Base-by-base conservation (phyloP, 2,113 vertebrate species). In the Plectropomus leopardus region DNA sequence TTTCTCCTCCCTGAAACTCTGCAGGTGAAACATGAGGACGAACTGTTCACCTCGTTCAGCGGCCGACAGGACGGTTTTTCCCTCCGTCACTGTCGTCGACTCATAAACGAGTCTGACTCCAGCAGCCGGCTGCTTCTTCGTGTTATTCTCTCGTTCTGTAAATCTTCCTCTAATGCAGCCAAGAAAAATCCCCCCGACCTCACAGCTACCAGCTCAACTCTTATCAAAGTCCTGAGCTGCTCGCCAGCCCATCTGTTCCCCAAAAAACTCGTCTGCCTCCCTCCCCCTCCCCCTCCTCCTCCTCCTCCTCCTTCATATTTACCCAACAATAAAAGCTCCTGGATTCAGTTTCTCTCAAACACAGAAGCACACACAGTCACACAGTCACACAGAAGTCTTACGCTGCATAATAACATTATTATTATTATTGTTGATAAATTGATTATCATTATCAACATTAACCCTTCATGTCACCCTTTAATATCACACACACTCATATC, bases 191-290 rank as follows among this genome's bases (percentile, higher is more conserved):
- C 68, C 50, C 1, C 57, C 44, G 11, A 61, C 30, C 47, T 32
- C 47, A 75, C 64, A 70, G 65, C 65, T 75, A 9, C 0, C 50
- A 79, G 82, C 34, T 53, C 57, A 69, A 36, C 6, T 10, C 53
- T 75, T 65, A 71, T 84, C 59, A 76, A 76, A 71, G 45, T n/a
- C 36, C 34, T 47, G 15, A 65, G 66, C 58, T 10, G 57, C 36
- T 66, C 15, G 34, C n/a, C n/a, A n/a, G 80, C 14, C 59, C 72
- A 66, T 84, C 76, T 80, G 76, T 54, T 71, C 24, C 72, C 72
- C 60, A 30, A 57, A 76, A 76, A 47, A 50, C 24, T 21, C 55
- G 53, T 21, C 55, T 58, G 28, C 7, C 60, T 44, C n/a, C 7
- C 17, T 10, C 24, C 7, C 42, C 9, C 36, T 21, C 21, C 73